phyloP scores from a whole-genome alignment of 2,888 invertebrate species.

The Eupithecia vulgata region DNA sequence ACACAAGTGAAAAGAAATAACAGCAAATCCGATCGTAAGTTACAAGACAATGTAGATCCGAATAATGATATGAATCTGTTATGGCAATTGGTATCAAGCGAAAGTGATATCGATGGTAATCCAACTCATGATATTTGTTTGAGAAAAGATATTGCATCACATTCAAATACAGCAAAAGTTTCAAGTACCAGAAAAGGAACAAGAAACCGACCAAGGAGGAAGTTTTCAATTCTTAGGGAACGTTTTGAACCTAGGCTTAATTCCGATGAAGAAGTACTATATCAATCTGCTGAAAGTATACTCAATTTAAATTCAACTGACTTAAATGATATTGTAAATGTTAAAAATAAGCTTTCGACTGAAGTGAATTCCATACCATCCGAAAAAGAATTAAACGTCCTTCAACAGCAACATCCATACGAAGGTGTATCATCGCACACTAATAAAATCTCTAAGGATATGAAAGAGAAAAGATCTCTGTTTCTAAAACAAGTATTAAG shows the following conservation, averaged over 20 bases:
- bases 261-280: constrained; percentile 78
- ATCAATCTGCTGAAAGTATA: constrained; percentile 67
- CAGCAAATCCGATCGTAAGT: constrained; percentile 59
- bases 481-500: constrained; percentile 85
- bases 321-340: constrained; percentile 54
- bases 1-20: constrained; percentile 62
- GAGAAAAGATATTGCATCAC: constrained; percentile 61
- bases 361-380: constrained; percentile 24
- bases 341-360: constrained; percentile 59
- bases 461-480: constrained; percentile 81
- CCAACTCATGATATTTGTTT: constrained; percentile 77
- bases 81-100: constrained; percentile 77
- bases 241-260: constrained; percentile 81
- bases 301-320: constrained; percentile 58
- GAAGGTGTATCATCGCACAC: constrained; percentile 48
- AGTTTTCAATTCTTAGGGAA: constrained; percentile 84
- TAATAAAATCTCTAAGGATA: constrained; percentile 53
- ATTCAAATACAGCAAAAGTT: constrained; percentile 55
- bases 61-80: constrained; percentile 76
- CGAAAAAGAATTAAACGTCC: constrained; percentile 30
- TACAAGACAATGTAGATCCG: constrained; percentile 62
- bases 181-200: constrained; percentile 71
- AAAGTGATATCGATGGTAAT: constrained; percentile 68
- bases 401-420: constrained; percentile 34
- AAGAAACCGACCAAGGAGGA: constrained; percentile 79